Base-by-base conservation (phyloP, 2,113 vertebrate species). In the Varanus komodoensis region DNA sequence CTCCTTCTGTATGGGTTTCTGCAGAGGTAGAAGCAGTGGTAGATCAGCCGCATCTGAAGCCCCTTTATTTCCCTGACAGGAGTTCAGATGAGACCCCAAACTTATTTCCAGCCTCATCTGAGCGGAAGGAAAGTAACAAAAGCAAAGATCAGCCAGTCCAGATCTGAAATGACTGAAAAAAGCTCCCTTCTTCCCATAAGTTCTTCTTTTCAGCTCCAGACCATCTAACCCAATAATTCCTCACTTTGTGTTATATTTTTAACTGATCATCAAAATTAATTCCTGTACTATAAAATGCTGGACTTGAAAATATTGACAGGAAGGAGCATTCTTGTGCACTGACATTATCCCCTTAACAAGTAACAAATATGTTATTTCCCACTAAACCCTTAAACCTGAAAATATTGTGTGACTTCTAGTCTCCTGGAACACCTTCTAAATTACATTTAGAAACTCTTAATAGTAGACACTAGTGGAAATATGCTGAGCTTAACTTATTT, bases 1-100 rank as follows among this genome's bases (percentile, higher is more conserved):
- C 84, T 92, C 73, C 44, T 92, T 64, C 61, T 79, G 87, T 92
- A 80, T 69, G 3, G 9, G 61, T 64, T 64, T 64, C 61, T 64
- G 61, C 17, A 64, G 3, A 21, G 61, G 15, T 64, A 19, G 61
- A 64, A 11, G 61, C 61, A 64, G 61, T 3, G 3, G 17, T 64
- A 21, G 61, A 19, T 64, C 61, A 64, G 61, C 61, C 5, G 15
- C 15, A 64, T 64, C 17, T 19, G 21, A 57, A 34, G 32, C 32
- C 17, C 19, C 3, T n/a, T 82, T 4, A 21, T 57, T 25, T 17
- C 32, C 17, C 57, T 57, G 17, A 19, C 1, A 8, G 54, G 32
- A 29, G 15, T 21, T 48, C n/a, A 8, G 29, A 12, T 73, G 29
- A 73, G 69, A 32, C 6, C 6, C 5, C 80, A 57, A 34, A 82